Conservation (phyloP, 2,113 vertebrate species). For the Nothobranchius furzeri region DNA sequence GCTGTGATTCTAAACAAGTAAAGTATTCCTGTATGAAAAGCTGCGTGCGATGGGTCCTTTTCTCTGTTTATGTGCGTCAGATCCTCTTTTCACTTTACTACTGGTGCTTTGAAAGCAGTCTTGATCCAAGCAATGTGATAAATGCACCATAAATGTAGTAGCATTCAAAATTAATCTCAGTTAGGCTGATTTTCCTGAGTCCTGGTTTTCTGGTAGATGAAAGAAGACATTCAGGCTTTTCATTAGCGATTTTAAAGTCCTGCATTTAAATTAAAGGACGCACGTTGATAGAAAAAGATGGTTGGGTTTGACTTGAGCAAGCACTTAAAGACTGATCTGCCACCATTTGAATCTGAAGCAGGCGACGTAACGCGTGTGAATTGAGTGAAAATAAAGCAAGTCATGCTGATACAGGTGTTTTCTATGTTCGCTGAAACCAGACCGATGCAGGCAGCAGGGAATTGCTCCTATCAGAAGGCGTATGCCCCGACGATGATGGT, state of each 20-base stretch:
- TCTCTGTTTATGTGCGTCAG: constrained; percentile 36
- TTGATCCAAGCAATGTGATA: constrained; percentile 31
- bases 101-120: constrained; percentile 24
- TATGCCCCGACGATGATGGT: constrained; percentile 96
- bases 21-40: constrained; percentile 25
- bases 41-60: constrained; percentile 37
- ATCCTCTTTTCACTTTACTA: constrained; percentile 20
- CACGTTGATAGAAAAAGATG: constrained; percentile 36
- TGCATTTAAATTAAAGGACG: constrained; percentile 3
- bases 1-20: constrained; percentile 37
- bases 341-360: constrained; percentile 28
- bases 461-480: constrained; percentile 76
- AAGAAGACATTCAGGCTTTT: too few relatives aligned
- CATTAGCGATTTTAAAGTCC: neutral
- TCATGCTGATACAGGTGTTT: constrained; percentile 49
- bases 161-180: constrained; percentile 32
- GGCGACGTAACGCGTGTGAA: constrained; percentile 41
- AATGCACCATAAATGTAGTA: constrained; percentile 25
- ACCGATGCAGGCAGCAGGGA: constrained; percentile 63
- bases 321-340: constrained; percentile 14
- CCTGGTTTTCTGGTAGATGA: neutral
- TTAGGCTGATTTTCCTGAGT: constrained; percentile 44
- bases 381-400: constrained; percentile 56
- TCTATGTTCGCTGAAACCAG: constrained; percentile 52
- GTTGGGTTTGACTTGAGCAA: constrained; percentile 28